Evolutionary conservation across 2,113 vertebrate species (phyloP), one percentile per base, ranked within the genome.

Genomic region (Chaetops frenatus): DNA sequence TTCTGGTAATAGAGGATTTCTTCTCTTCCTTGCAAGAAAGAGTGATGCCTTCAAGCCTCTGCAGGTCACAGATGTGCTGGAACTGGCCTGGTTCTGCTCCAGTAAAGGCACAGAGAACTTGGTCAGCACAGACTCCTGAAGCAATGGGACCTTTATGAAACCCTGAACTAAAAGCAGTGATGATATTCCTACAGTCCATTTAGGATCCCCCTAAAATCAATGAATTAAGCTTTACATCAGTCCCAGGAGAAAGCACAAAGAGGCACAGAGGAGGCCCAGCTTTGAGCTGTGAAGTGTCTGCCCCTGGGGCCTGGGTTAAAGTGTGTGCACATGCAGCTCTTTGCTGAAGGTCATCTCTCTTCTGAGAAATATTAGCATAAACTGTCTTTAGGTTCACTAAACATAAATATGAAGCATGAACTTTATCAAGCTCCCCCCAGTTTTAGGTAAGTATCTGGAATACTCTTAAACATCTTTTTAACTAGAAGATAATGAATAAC

Each of bases 401-500:
- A 86, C 23, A 84, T 38, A 89, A 89, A 62, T 16, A 51, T 64
- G 36, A 78, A 80, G 36, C 62, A 72, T 38, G 53, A 88, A 38
- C 47, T 85, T 92, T 81, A 79, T 66, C 84, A 96, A 66, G 60
- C 33, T 82, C 12, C 60, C 40, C 35, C 36, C 70, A 51, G 21
- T 83, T 93, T 94, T 78, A 92, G 56, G 45, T n/a, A 78, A 74
- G 47, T 35, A 81, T 54, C 40, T 94, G 60, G 35, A 95, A 93
- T 91, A 83, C 27, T 82, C 72, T 86, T 81, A 80, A 91, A 81
- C 4, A 19, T 14, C 17, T 91, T 57, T 82, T 94, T 54, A 86
- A 84, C 64, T 56, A 45, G 80, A 94, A 92, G 70, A 78, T 87
- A 93, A 89, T 90, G 73, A 95, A 78, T 88, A 96, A 89, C 72